Conservation (phyloP, 1,140 invertebrate genomes). For the Drosophila arawakana region DNA sequence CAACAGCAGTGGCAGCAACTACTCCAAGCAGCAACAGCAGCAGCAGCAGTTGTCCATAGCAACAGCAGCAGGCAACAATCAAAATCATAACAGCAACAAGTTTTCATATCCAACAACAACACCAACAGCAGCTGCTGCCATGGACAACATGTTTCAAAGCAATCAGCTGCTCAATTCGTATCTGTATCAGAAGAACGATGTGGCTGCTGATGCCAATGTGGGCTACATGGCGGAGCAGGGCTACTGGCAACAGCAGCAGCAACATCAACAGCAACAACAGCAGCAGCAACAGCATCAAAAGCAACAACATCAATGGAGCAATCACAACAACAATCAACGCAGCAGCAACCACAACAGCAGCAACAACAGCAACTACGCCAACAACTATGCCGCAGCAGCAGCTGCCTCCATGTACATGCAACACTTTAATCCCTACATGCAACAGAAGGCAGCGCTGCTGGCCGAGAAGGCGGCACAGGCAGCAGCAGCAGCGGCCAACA, state of each 20-base stretch:
- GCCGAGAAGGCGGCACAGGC: conserved; percentile 69
- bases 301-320: conserved; percentile 48
- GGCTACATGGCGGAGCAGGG: conserved; percentile 65
- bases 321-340: conserved; percentile 41
- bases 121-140: conserved; percentile 46
- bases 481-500: conserved; percentile 57
- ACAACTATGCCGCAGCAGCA: conserved; percentile 71
- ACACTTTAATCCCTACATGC: conserved; percentile 78
- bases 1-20: conserved; percentile 38
- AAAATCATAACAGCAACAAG: conserved; percentile 64
- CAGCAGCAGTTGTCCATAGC: conserved; percentile 55
- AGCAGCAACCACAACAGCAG: conserved; percentile 44
- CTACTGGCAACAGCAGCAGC: conserved; percentile 68
- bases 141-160: conserved; percentile 77
- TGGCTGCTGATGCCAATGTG: conserved; percentile 15
- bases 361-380: conserved; percentile 57
- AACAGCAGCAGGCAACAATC: conserved; percentile 61
- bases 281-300: conserved; percentile 48
- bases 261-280: conserved; percentile 52
- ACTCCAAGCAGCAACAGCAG: conserved; percentile 41
- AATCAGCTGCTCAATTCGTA: conserved; percentile 73
- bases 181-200: conserved; percentile 66
- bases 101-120: conserved; percentile 59
- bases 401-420: conserved; percentile 78
- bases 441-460: conserved; percentile 69